Evolutionary conservation across 2,113 vertebrate species (phyloP).

Genomic region (Otolemur garnettii): DNA sequence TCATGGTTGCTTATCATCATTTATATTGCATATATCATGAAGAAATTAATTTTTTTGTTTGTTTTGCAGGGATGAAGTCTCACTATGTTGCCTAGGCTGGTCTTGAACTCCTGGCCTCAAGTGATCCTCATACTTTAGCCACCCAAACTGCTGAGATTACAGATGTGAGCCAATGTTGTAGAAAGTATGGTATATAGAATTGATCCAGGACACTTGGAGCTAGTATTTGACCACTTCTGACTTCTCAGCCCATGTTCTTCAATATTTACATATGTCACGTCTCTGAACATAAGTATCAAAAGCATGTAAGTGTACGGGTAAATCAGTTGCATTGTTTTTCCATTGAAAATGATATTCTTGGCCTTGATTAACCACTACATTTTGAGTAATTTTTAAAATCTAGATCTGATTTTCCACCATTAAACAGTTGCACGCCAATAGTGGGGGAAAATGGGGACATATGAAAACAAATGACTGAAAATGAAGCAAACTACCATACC

Average conservation of each 20-base stretch:
- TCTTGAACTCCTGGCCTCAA: too few species aligned
- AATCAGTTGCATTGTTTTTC: background rate
- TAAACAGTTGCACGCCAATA: background rate
- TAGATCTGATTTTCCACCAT: background rate
- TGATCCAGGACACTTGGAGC: background rate
- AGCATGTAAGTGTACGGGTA: background rate
- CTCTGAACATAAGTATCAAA: background rate
- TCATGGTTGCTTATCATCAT: background rate
- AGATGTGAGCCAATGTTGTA: background rate
- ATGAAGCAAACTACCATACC: background rate
- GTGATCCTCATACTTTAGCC: too few species aligned
- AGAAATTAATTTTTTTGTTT: background rate
- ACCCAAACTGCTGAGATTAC: too few species aligned
- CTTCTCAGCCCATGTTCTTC: background rate
- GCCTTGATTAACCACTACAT: background rate
- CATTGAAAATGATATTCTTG: background rate
- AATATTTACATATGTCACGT: background rate
- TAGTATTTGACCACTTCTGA: background rate
- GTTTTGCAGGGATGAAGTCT: too few species aligned
- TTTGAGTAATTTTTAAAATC: background rate
- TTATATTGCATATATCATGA: background rate
- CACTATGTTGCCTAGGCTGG: too few species aligned
- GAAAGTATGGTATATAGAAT: background rate
- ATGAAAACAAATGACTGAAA: constrained; percentile 6
- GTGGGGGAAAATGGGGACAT: too few species aligned